Evolutionary conservation across 2,888 invertebrate species (phyloP).

Genomic region (Hydraecia micacea): DNA sequence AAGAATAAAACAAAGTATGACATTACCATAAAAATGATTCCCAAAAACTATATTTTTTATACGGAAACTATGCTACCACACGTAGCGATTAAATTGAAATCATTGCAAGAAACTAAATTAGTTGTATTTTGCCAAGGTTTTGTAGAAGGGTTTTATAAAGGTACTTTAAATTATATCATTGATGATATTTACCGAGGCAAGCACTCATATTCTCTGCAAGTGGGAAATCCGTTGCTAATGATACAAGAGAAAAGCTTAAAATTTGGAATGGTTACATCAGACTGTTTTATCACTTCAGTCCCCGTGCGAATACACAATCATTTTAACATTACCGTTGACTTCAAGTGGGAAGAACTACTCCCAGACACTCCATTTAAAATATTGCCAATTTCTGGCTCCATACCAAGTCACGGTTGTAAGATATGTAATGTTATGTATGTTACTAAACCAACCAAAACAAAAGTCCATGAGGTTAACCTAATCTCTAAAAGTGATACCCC

Average conservation of each 20-base stretch:
- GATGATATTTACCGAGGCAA: slow-evolving; percentile 77
- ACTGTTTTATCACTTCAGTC: slow-evolving; percentile 82
- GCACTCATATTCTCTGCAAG: slow-evolving; percentile 79
- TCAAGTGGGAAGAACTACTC: slow-evolving; percentile 78
- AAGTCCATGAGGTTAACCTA: slow-evolving; percentile 82
- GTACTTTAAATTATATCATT: slow-evolving; percentile 79
- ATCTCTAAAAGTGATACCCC: slow-evolving; percentile 70
- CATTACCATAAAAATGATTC: slow-evolving; percentile 73
- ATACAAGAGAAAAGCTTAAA: slow-evolving; percentile 80
- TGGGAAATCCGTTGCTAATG: slow-evolving; percentile 77
- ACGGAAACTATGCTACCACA: slow-evolving; percentile 72
- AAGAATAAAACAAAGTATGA: slow-evolving; percentile 80
- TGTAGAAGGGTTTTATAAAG: slow-evolving; percentile 74
- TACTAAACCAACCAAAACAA: slow-evolving; percentile 81
- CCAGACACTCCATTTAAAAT: slow-evolving; percentile 84
- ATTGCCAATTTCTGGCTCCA: slow-evolving; percentile 77
- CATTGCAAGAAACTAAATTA: slow-evolving; percentile 71
- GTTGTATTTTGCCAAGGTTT: slow-evolving; percentile 76
- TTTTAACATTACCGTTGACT: slow-evolving; percentile 80
- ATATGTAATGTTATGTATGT: slow-evolving; percentile 82
- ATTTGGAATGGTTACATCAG: slow-evolving; percentile 87
- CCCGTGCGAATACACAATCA: slow-evolving; percentile 81
- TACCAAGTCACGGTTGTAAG: slow-evolving; percentile 78
- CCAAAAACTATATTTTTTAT: slow-evolving; percentile 76
- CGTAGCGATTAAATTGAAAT: slow-evolving; percentile 73